Evolutionary conservation across 2,888 invertebrate genomes (phyloP).

Genomic region (Acheta domesticus): DNA sequence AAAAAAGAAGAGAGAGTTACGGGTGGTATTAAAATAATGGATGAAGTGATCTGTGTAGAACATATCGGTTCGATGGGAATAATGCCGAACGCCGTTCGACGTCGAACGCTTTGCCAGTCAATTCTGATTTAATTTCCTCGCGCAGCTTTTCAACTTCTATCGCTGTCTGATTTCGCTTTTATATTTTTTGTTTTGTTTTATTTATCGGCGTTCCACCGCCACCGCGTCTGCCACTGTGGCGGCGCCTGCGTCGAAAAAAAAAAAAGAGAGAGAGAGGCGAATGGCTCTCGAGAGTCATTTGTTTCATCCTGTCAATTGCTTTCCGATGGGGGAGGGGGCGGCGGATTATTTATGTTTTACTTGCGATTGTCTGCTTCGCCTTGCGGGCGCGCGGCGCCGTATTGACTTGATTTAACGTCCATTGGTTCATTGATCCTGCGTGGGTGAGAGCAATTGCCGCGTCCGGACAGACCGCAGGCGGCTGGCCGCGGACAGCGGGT

Average conservation of each 20-base stretch:
- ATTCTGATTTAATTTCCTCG: conserved; percentile 18
- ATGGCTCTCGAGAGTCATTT: neutral
- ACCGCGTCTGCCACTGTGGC: neutral
- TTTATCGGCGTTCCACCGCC: neutral
- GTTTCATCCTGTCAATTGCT: conserved; percentile 7
- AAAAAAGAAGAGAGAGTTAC: neutral
- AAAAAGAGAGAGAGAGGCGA: neutral
- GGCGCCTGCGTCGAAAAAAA: neutral
- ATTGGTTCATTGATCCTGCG: neutral
- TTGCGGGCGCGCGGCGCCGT: neutral
- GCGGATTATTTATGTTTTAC: conserved; percentile 1
- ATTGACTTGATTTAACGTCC: conserved; percentile 18
- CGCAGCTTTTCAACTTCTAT: conserved; percentile 1
- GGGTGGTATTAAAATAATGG: neutral
- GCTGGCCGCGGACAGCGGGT: neutral
- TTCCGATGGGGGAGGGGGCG: neutral
- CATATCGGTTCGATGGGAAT: conserved; percentile 7
- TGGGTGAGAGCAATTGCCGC: neutral
- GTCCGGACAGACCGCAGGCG: neutral
- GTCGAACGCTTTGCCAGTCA: neutral
- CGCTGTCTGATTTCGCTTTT: neutral
- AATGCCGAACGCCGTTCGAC: neutral
- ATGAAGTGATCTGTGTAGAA: conserved; percentile 18
- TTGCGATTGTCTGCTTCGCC: neutral
- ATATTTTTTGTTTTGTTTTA: neutral